Percentiles rank a stretch among this genome's conserved stretches.
These are phyloP conservation scores for Chiridota heheva DNA, from an alignment of 35 echinoderm and acorn worm species.

Conservation along the genomic window DNA sequence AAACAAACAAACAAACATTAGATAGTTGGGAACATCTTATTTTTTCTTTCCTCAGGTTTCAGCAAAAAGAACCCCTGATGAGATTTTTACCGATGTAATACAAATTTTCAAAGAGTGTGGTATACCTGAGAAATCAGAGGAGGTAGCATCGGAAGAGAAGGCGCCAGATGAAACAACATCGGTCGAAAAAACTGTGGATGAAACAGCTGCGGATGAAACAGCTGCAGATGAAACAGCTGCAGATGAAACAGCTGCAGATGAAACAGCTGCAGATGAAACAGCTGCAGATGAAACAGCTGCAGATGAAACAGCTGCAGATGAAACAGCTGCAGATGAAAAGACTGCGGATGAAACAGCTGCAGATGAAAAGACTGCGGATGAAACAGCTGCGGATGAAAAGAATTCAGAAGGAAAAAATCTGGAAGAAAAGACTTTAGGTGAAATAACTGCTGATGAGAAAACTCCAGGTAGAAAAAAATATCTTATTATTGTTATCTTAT, in stretches of 20 bases:
- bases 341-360: background rate
- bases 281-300: no score
- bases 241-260: no score
- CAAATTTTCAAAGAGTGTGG: constrained; percentile 59
- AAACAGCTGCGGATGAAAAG: constrained; percentile 19
- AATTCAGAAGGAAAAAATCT: background rate
- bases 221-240: no score
- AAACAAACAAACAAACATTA: background rate
- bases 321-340: no score
- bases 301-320: no score
- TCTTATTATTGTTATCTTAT: no score
- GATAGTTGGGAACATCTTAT: background rate
- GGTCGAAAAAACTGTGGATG: background rate
- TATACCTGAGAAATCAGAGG: background rate
- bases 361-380: background rate
- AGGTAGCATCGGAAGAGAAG: background rate
- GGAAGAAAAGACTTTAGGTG: background rate
- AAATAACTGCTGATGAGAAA: background rate
- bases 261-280: no score
- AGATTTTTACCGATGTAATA: constrained; percentile 57
- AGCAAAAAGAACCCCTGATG: constrained; percentile 60
- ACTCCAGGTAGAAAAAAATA: background rate
- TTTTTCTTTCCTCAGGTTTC: constrained; percentile 43
- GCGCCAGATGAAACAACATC: no score
- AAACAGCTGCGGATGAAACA: no score